A percentile compares a stretch with the other conserved stretches of the same genome.
These are phyloP conservation scores for Tetheella fluctuosa DNA, from an alignment of 2,888 invertebrate genomes.

Conservation along the genomic window DNA sequence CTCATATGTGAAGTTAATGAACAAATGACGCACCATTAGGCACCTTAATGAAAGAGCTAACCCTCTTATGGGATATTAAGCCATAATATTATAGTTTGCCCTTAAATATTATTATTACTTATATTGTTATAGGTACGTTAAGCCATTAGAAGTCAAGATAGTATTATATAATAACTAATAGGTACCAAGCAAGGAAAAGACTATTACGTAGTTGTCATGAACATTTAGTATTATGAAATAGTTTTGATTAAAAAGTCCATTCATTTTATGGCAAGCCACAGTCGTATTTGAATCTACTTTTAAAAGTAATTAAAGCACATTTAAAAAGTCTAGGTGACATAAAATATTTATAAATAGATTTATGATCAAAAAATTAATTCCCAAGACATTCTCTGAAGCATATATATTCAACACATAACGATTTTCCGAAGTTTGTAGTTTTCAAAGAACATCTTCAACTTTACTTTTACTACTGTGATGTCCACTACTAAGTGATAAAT, in stretches of 20 bases:
- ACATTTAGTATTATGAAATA: neutral
- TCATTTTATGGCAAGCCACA: no score
- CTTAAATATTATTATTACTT: neutral
- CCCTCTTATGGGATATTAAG: constrained; percentile 2
- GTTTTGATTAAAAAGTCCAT: no score
- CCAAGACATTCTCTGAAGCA: neutral
- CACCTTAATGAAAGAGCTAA: neutral
- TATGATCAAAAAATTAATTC: neutral
- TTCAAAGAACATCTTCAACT: no score
- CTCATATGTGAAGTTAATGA: neutral
- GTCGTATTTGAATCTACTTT: no score
- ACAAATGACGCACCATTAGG: neutral
- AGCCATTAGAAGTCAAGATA: neutral
- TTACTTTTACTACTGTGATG: no score
- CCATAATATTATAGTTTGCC: neutral
- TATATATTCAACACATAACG: neutral
- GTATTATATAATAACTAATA: neutral
- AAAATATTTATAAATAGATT: no score
- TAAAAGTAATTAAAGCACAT: no score
- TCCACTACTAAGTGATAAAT: no score
- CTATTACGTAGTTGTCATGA: neutral
- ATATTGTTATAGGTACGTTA: neutral
- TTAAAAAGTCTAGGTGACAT: no score
- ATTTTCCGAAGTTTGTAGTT: neutral
- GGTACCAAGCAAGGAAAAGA: neutral